A percentile compares a stretch with the other conserved stretches of the same genome.
These are phyloP conservation scores for Candidula unifasciata DNA, from an alignment of 2,888 invertebrate species.

Conservation along the genomic window DNA sequence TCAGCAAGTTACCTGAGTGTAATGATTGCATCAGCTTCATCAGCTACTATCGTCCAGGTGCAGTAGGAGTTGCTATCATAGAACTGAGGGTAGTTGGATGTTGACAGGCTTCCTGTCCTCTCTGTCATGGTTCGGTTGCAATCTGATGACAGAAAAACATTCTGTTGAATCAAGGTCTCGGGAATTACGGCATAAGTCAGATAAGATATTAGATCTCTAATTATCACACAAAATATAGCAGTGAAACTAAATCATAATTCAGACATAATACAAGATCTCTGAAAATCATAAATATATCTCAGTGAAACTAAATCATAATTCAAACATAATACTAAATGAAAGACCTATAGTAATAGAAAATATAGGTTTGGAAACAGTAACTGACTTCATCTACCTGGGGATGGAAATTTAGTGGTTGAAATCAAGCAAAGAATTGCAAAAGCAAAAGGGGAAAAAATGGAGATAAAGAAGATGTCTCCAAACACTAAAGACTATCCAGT, in stretches of 20 bases:
- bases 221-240: no score
- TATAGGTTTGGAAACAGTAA: no score
- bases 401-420: no score
- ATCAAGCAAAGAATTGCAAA: no score
- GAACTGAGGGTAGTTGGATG: slow-evolving; percentile 3
- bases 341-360: background rate
- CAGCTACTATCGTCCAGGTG: background rate
- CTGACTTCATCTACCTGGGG: no score
- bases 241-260: background rate
- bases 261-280: background rate
- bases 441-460: no score
- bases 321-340: background rate
- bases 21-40: background rate
- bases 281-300: no score
- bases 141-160: background rate
- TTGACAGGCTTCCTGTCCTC: background rate
- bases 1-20: background rate
- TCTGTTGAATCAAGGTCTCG: background rate
- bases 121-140: slow-evolving; percentile 19
- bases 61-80: background rate
- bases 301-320: background rate
- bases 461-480: no score
- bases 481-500: no score
- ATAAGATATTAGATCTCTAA: background rate
- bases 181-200: background rate